Evolutionary conservation across 2,113 vertebrate genomes (phyloP), one percentile per base, ranked within the genome.

Genomic region (Phyllostomus discolor): DNA sequence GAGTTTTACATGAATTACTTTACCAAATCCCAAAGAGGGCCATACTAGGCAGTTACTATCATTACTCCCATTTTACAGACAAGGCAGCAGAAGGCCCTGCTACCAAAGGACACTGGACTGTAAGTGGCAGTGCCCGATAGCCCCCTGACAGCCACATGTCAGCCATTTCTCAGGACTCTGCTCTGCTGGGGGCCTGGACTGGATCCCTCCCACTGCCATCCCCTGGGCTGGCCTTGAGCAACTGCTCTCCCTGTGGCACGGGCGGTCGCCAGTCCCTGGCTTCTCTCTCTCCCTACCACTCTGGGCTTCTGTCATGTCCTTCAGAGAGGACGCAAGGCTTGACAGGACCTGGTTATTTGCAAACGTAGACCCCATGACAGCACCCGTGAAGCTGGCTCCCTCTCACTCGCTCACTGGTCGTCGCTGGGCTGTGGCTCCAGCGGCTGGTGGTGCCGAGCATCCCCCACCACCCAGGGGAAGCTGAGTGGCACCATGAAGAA

Each of bases 61-160:
- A 22, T 62, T 28, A 10, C 33, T 12, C 59, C 26, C 59, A 64
- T 64, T 64, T 64, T 64, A 64, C 59, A 64, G 59, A 64, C 28
- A 73, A 88, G 52, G 43, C 46, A 92, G 20, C 67, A 50, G 17
- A 81, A 88, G 43, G 3, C 22, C 80, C 80, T 52, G 52, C 81
- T 80, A 17, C 38, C 79, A 67, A 82, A 89, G n/a, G 66, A 75
- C 82, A 48, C 7, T 12, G 35, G 48, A 22, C 73, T 80, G 35
- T 41, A 93, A 67, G 78, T 43, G 59, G 78, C 35, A 66, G 54
- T 17, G 48, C 38, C 43, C 0, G 41, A 16, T 4, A 2, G 0
- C 31, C 28, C 3, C n/a, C 43, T 4, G 5, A 54, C 26, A 31
- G 33, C 4, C 46, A 41, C 3, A 1, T 1, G 0, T n/a, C 26